phyloP scores from a whole-genome alignment of 2,888 invertebrate species.

The Agriotes lineatus region DNA sequence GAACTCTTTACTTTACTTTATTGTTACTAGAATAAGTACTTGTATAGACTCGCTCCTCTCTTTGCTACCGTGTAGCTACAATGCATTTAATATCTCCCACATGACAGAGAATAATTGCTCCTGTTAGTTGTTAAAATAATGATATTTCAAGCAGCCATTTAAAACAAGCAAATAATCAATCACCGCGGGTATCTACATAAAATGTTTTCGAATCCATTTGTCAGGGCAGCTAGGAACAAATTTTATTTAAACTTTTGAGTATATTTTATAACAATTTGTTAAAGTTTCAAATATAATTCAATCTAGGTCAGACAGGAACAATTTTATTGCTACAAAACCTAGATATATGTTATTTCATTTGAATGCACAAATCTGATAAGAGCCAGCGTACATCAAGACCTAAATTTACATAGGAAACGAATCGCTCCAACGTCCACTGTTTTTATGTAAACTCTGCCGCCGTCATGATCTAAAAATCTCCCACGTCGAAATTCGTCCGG shows the following conservation, averaged over 20 bases:
- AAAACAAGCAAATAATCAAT: neutral
- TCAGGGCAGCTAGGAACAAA: conserved; percentile 1
- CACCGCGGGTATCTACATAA: neutral
- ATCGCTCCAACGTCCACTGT: conserved; percentile 52
- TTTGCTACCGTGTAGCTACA: too few species aligned
- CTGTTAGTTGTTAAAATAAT: neutral
- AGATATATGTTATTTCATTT: conserved; percentile 59
- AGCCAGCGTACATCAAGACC: conserved; percentile 62
- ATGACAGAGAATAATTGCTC: too few species aligned
- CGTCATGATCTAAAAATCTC: conserved; percentile 59
- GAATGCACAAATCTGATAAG: conserved; percentile 59
- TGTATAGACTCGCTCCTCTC: too few species aligned
- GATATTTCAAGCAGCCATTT: neutral
- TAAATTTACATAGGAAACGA: conserved; percentile 63
- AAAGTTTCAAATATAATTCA: conserved; percentile 62
- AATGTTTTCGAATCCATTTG: conserved; percentile 7
- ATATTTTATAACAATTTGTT: conserved; percentile 63
- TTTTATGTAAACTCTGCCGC: conserved; percentile 56
- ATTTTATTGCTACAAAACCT: conserved; percentile 59
- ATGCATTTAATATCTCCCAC: too few species aligned
- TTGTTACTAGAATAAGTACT: too few species aligned
- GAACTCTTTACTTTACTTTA: too few species aligned
- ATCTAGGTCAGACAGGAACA: conserved; percentile 59
- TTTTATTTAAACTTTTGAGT: neutral
- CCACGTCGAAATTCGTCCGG: conserved; percentile 57